Evolutionary conservation across 2,797 vertebrate genomes (phyloP).

Genomic region (Gorsachius magnificus): DNA sequence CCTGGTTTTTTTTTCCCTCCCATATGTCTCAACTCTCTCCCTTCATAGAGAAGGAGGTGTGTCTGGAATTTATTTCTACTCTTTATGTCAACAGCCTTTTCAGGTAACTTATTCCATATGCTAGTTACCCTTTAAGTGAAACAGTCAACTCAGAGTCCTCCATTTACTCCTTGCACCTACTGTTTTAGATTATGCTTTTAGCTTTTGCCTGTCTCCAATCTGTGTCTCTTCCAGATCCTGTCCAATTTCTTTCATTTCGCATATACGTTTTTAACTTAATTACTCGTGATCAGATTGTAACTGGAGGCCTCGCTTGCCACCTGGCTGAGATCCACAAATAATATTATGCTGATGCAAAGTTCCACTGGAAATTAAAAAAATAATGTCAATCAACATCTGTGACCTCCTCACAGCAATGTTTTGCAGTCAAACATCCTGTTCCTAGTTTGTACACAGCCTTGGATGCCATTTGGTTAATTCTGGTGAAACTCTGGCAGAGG

Average conservation of each 20-base stretch:
- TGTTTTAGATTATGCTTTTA: conserved; percentile 4
- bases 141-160: neutral
- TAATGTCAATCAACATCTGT: neutral
- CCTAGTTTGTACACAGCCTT: neutral
- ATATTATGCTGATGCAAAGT: neutral
- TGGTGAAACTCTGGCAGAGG: neutral
- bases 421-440: neutral
- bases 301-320: neutral
- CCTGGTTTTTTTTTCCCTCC: neutral
- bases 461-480: neutral
- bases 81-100: neutral
- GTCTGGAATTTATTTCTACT: conserved; percentile 49
- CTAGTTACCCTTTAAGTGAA: conserved; percentile 1
- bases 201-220: neutral
- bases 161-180: conserved; percentile 8
- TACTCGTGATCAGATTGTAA: neutral
- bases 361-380: neutral
- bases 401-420: neutral
- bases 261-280: neutral
- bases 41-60: neutral
- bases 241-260: neutral
- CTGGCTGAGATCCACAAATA: neutral
- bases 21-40: neutral
- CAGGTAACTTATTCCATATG: conserved; percentile 53
- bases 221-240: neutral